Evolutionary conservation across 2,797 vertebrate genomes (phyloP).

Genomic region (Etheostoma perlongum): DNA sequence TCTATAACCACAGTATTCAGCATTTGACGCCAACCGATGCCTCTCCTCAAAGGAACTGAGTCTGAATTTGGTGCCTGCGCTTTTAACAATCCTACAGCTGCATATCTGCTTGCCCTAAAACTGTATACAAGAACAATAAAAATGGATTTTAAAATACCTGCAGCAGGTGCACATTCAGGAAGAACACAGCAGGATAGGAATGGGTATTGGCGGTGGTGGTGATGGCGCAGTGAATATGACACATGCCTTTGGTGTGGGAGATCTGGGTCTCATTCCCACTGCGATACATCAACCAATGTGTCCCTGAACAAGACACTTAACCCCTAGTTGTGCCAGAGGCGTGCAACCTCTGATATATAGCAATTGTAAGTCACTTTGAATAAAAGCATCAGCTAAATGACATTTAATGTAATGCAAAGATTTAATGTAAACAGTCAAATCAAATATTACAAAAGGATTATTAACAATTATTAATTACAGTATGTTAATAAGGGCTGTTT

Average conservation of each 20-base stretch:
- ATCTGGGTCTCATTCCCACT: too few species aligned
- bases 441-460: constrained; percentile 30
- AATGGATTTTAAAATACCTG: constrained; percentile 9
- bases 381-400: too few species aligned
- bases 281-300: too few species aligned
- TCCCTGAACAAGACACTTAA: too few species aligned
- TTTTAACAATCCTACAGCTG: constrained; percentile 31
- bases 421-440: not conserved
- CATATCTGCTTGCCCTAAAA: constrained; percentile 29
- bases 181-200: constrained; percentile 4
- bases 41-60: constrained; percentile 18
- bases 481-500: constrained; percentile 33
- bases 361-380: too few species aligned
- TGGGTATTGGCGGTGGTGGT: not conserved
- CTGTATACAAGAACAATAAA: constrained; percentile 17
- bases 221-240: too few species aligned
- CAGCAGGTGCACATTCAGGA: constrained; percentile 13
- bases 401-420: too few species aligned
- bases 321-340: too few species aligned
- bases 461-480: constrained; percentile 44
- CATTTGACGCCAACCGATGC: constrained; percentile 11
- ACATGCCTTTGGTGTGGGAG: too few species aligned
- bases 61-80: constrained; percentile 13
- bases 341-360: too few species aligned
- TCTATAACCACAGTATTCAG: constrained; percentile 21